Base-by-base conservation (phyloP, 2,113 vertebrate species). In the Alligator mississippiensis region DNA sequence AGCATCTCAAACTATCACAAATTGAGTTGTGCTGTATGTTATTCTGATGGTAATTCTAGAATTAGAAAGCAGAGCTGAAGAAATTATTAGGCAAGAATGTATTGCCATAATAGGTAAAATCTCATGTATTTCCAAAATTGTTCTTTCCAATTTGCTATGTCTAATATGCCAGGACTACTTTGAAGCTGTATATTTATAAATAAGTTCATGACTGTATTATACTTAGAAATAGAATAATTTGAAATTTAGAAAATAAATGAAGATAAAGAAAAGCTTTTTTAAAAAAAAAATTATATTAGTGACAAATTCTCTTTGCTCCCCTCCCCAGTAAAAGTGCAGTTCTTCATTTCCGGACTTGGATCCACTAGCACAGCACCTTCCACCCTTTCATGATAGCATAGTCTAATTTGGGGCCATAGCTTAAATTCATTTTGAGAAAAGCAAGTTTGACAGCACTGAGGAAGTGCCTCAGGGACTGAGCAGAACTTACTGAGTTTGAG, bases 391-490 rank as follows among this genome's bases (percentile, higher is more conserved):
- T 59, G 92, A 24, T 1, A 1, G n/a, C 72, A 25, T 27, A 22
- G 82, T 82, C 47, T 92, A 84, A 92, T 94, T 92, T 88, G 28
- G 8, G 77, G 81, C 84, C 21, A 1, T 75, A 75, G 62, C 84
- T 90, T 77, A 82, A 75, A 62, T 92, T 80, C 19, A 34, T 92
- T 90, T 95, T 78, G 90, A 92, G 70, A 77, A 95, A 77, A 95
- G 81, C 7, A 64, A 61, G 47, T 90, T 82, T 93, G 82, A 93
- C 80, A 89, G 30, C 87, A 63, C 7, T 16, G 61, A 84, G 80
- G 60, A 77, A 47, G 24, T 87, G 92, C 82, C 80, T 92, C 75
- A 13, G 87, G 84, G 63, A 85, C 6, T 27, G 54, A 87, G 85
- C 9, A 87, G 75, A 79, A 79, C 55, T 93, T n/a, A 77, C 30